These are phyloP conservation scores for Actinemys pallida DNA, from an alignment of 2,113 vertebrate species.

Conservation along the genomic window DNA sequence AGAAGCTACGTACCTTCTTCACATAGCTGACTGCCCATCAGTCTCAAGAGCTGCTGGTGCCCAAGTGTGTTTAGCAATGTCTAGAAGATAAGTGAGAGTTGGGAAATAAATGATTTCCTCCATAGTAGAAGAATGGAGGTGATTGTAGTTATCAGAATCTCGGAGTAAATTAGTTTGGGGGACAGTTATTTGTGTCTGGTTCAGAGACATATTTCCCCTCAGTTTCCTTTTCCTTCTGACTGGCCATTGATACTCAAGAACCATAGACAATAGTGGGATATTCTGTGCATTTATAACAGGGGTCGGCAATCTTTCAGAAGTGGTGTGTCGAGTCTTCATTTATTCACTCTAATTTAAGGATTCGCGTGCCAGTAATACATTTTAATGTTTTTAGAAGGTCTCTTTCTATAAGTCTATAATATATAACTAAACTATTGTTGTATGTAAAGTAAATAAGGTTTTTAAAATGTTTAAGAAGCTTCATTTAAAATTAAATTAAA, in stretches of 20 bases:
- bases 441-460: too few species aligned
- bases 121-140: neutral
- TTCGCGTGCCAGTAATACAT: too few species aligned
- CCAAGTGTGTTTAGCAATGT: neutral
- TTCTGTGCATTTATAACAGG: too few species aligned
- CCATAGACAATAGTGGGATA: too few species aligned
- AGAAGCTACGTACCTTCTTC: accelerated
- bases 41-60: neutral
- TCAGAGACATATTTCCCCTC: neutral
- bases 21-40: neutral
- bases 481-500: too few species aligned
- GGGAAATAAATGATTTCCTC: neutral
- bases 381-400: too few species aligned
- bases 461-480: too few species aligned
- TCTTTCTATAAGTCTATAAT: too few species aligned
- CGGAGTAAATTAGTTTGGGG: neutral
- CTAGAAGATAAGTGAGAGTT: neutral
- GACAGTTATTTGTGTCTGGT: neutral
- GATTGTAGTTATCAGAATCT: neutral
- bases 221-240: neutral
- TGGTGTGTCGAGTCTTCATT: too few species aligned
- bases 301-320: too few species aligned
- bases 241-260: neutral
- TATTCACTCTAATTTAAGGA: too few species aligned
- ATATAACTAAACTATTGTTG: too few species aligned